These are phyloP conservation scores for Heteromormyrus szaboi DNA, from an alignment of 2,797 vertebrate genomes.

Conservation along the genomic window DNA sequence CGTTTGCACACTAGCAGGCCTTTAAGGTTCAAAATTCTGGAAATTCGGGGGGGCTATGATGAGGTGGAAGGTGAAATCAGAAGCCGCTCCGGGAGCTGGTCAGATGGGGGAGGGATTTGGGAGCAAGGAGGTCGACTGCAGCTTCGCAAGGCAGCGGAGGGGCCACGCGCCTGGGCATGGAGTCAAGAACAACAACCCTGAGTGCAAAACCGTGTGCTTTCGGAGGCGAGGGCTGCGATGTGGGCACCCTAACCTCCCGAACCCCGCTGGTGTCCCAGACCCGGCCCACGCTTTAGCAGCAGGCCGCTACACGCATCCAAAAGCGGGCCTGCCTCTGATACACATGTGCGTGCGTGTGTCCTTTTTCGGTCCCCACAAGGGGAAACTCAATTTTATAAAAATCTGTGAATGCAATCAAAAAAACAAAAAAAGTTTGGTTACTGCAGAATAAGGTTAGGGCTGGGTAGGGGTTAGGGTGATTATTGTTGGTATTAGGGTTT, in stretches of 20 bases:
- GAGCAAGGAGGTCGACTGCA: conserved; percentile 17
- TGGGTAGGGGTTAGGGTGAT: neutral
- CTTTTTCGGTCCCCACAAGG: neutral
- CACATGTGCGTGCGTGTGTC: neutral
- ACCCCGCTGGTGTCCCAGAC: neutral
- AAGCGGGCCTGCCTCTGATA: neutral
- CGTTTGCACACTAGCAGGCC: neutral
- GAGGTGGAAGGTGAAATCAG: conserved; percentile 16
- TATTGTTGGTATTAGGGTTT: neutral
- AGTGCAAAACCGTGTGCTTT: conserved; percentile 27
- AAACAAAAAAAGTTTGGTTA: neutral
- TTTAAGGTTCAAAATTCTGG: neutral
- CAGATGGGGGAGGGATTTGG: conserved; percentile 6
- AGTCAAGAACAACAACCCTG: conserved; percentile 15
- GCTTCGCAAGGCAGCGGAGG: conserved; percentile 26
- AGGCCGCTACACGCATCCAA: neutral
- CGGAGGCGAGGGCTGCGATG: neutral
- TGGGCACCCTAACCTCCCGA: neutral
- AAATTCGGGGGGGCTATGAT: conserved; percentile 29
- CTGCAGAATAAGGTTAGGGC: neutral
- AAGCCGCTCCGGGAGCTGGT: conserved; percentile 32
- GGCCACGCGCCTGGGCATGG: conserved; percentile 19
- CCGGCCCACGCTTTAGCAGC: neutral
- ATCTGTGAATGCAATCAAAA: neutral
- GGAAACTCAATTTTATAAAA: neutral